A percentile compares a stretch with the other conserved stretches of the same genome.
Evolutionary conservation across 2,888 invertebrate genomes (phyloP).

Genomic region (Eurois occulta): DNA sequence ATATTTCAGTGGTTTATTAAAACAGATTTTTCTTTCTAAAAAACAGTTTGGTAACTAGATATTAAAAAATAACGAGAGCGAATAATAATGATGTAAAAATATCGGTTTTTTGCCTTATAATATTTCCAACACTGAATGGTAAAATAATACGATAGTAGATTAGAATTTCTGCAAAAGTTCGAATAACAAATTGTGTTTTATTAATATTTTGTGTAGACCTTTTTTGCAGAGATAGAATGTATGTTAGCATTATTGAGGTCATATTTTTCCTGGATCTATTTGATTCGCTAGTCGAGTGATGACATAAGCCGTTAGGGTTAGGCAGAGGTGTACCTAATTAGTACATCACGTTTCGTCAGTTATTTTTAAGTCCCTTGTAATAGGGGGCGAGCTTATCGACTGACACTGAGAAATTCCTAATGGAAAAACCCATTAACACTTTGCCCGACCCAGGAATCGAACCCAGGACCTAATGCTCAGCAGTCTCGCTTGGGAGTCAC

Average conservation of each 20-base stretch:
- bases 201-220: neutral
- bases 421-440: no score
- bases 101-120: neutral
- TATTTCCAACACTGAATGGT: neutral
- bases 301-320: no score
- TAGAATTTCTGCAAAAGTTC: neutral
- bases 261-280: neutral
- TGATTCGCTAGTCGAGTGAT: no score
- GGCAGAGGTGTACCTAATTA: no score
- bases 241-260: neutral
- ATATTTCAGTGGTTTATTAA: neutral
- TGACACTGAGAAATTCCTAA: no score
- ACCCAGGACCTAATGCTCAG: neutral
- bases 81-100: constrained; percentile 14
- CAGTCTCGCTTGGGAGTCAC: neutral
- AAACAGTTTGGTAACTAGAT: constrained; percentile 4
- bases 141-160: constrained; percentile 8
- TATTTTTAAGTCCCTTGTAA: no score
- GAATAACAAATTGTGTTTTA: neutral
- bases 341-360: no score
- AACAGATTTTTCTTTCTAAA: neutral
- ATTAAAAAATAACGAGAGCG: neutral
- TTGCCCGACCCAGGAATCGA: neutral
- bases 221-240: neutral
- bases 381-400: no score